Conservation (phyloP, 2,888 invertebrate genomes). For the Neuroscelio doddi region DNA sequence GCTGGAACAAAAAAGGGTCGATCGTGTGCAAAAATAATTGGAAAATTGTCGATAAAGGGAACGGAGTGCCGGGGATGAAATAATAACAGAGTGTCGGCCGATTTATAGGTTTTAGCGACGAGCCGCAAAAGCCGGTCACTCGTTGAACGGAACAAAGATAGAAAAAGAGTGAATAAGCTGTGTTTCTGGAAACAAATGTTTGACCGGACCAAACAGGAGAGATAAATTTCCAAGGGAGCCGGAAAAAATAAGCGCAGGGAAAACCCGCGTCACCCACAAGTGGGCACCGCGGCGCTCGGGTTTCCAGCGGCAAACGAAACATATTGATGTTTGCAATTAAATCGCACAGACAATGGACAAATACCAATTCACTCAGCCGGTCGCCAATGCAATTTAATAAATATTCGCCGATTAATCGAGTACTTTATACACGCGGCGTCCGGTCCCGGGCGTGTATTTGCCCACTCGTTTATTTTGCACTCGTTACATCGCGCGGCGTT, state of each 20-base stretch:
- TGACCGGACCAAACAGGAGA: conserved; percentile 54
- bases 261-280: conserved; percentile 7
- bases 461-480: conserved; percentile 56
- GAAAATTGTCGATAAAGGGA: conserved; percentile 2
- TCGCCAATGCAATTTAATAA: conserved; percentile 64
- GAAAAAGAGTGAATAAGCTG: conserved; percentile 21
- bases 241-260: conserved; percentile 28
- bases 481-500: conserved; percentile 46
- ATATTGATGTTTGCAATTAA: conserved; percentile 70
- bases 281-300: conserved; percentile 14
- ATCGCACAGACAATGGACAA: conserved; percentile 68
- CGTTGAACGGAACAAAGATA: conserved; percentile 38
- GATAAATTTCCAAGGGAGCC: conserved; percentile 55
- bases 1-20: conserved; percentile 8
- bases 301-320: conserved; percentile 55
- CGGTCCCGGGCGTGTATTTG: conserved; percentile 51
- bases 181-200: conserved; percentile 53
- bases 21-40: conserved; percentile 20
- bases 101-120: conserved; percentile 58
- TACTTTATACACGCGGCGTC: conserved; percentile 43
- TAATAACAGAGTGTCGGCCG: conserved; percentile 47
- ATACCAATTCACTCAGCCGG: conserved; percentile 59
- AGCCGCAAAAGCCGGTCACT: conserved; percentile 51
- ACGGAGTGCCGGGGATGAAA: conserved; percentile 35
- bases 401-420: conserved; percentile 57